Conservation (phyloP, 2,797 vertebrate species). For the Melanotaenia nigrans region DNA sequence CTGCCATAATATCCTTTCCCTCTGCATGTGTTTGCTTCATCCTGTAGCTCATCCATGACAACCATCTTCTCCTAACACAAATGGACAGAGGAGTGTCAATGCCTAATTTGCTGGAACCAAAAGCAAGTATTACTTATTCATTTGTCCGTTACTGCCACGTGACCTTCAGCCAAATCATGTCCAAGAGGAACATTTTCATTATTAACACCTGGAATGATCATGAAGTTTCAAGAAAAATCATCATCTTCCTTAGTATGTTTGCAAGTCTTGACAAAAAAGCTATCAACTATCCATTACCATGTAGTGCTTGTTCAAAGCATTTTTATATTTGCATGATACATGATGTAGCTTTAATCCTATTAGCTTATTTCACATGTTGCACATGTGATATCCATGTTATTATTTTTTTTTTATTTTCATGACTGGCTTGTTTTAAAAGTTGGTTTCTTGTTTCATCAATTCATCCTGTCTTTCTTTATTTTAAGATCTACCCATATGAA, state of each 20-base stretch:
- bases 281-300: too few species aligned
- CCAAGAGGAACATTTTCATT: neutral
- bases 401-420: neutral
- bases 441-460: neutral
- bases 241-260: neutral
- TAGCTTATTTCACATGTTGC: neutral
- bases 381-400: neutral
- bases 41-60: constrained; percentile 85
- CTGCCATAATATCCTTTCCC: constrained; percentile 18
- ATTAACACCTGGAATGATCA: neutral
- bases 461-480: constrained; percentile 21
- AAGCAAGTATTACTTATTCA: constrained; percentile 87
- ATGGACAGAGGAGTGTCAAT: constrained; percentile 96
- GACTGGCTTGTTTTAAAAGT: neutral
- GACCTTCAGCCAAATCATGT: neutral
- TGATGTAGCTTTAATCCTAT: neutral
- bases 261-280: neutral
- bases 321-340: neutral
- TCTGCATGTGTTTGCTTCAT: constrained; percentile 69
- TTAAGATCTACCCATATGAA: constrained; percentile 94
- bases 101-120: constrained; percentile 98
- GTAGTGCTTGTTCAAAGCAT: neutral
- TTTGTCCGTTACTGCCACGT: constrained; percentile 6
- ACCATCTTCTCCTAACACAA: constrained; percentile 85
- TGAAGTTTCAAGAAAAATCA: neutral